Evolutionary conservation across 2,888 invertebrate species (phyloP).

Genomic region (Amblyjoppa proteus): DNA sequence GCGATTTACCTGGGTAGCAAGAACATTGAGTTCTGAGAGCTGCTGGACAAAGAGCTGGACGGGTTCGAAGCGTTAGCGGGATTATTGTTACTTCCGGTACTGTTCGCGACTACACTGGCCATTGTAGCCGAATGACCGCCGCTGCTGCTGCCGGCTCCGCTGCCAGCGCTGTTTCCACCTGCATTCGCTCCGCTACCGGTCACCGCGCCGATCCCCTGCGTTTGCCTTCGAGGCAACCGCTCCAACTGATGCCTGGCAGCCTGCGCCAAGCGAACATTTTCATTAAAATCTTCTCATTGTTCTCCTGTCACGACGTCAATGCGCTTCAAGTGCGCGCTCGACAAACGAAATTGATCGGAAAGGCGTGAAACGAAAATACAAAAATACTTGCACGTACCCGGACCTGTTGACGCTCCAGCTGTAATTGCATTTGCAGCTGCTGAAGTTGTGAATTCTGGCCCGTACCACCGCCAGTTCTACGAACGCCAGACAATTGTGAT

Average conservation of each 20-base stretch:
- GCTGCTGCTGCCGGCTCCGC: conserved; percentile 71
- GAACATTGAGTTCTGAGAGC: conserved; percentile 83
- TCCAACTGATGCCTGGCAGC: conserved; percentile 95
- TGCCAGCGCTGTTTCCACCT: conserved; percentile 70
- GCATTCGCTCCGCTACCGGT: conserved; percentile 85
- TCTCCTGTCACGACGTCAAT: background rate
- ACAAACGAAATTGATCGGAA: conserved; percentile 10
- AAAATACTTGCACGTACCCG: conserved; percentile 83
- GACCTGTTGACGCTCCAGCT: conserved; percentile 95
- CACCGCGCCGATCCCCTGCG: conserved; percentile 87
- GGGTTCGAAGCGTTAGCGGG: conserved; percentile 80
- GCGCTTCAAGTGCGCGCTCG: background rate
- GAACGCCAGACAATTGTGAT: conserved; percentile 97
- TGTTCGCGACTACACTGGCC: conserved; percentile 82
- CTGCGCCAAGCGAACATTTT: conserved; percentile 81
- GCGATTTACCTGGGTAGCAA: conserved; percentile 82
- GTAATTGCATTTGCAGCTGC: conserved; percentile 97
- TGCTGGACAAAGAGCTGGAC: conserved; percentile 80
- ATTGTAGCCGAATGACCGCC: conserved; percentile 82
- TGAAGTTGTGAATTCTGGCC: conserved; percentile 91
- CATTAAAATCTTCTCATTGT: background rate
- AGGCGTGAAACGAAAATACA: background rate
- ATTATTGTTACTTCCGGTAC: conserved; percentile 82
- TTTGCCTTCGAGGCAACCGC: conserved; percentile 93
- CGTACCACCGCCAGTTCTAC: conserved; percentile 88